phyloP scores from a whole-genome alignment of 2,888 invertebrate species.

The Kuschelorhynchus macadamiae region DNA sequence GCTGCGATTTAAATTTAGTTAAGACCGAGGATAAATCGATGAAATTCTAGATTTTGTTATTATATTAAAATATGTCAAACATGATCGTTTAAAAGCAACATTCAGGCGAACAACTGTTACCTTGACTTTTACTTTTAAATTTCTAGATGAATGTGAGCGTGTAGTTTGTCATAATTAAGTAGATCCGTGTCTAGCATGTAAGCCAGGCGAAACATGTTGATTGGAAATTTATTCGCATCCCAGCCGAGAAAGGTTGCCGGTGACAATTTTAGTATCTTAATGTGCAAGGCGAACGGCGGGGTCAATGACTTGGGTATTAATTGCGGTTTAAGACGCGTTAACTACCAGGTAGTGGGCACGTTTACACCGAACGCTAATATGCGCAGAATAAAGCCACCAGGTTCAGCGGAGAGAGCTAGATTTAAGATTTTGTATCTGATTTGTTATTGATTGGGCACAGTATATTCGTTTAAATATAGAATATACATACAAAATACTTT shows the following conservation, averaged over 20 bases:
- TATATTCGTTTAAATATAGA: too few species aligned
- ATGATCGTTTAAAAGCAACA: conserved; percentile 4
- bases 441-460: too few species aligned
- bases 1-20: too few species aligned
- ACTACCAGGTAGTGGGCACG: conserved; percentile 44
- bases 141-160: too few species aligned
- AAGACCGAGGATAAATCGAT: too few species aligned
- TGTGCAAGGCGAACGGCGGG: conserved; percentile 29
- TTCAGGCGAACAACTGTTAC: too few species aligned
- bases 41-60: too few species aligned
- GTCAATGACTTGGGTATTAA: conserved; percentile 35
- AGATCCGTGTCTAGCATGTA: conserved; percentile 66
- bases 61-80: background rate
- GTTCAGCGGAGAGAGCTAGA: too few species aligned
- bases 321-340: conserved; percentile 43
- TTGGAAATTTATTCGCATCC: conserved; percentile 66
- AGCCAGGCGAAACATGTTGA: conserved; percentile 64
- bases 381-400: conserved; percentile 4
- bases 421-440: too few species aligned
- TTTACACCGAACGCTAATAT: conserved; percentile 35
- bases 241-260: conserved; percentile 57
- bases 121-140: too few species aligned
- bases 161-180: conserved; percentile 61
- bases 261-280: conserved; percentile 56
- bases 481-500: too few species aligned